Evolutionary conservation across 1,140 invertebrate species (phyloP), one percentile per base, ranked within the genome.

Genomic region (Telenomus remus): DNA sequence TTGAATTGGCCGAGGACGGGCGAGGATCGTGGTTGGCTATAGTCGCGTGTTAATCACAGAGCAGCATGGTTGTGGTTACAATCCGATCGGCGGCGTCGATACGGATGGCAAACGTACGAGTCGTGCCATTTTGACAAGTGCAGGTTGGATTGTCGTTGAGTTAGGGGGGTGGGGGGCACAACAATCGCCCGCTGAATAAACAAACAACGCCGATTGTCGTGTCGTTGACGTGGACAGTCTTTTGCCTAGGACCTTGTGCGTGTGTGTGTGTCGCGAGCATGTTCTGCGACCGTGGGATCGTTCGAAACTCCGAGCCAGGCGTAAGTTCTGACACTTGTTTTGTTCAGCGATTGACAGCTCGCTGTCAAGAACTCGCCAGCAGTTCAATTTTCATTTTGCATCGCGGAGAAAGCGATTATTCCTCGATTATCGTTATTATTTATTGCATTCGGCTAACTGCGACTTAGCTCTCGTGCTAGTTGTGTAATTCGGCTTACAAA

Each of bases 61-160:
- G 71, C 86, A 87, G 81, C 82, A 88, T 87, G 85, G 86, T 72
- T 88, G 88, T 79, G 87, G 87, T 79, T 88, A 87, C 76, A 86
- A 83, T 83, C 84, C 86, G 79, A 80, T 82, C 76, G 77, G 80
- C 82, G 85, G 83, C 64, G 83, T 80, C 82, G 82, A 87, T 74
- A 79, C 81, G 71, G 82, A 87, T 72, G 80, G 82, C 80, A 86
- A 88, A 88, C 80, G 86, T 87, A 87, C 37, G 8, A 66, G 14
- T 35, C 33, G 37, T 44, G 50, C 12, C 42, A 44, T 8, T 49
- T 51, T 51, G 49, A 48, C 47, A 33, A 33, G 47, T 49, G 47
- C 19, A 11, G 16, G 8, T n/a, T 19, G 10, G 13, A 19, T 33
- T 11, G 19, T 27, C n/a, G 37, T 39, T 39, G 3, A 39, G 37